A percentile compares a stretch with the other conserved stretches of the same genome.
Evolutionary conservation across 2,888 invertebrate species (phyloP).

Genomic region (Phyto melanocephala): DNA sequence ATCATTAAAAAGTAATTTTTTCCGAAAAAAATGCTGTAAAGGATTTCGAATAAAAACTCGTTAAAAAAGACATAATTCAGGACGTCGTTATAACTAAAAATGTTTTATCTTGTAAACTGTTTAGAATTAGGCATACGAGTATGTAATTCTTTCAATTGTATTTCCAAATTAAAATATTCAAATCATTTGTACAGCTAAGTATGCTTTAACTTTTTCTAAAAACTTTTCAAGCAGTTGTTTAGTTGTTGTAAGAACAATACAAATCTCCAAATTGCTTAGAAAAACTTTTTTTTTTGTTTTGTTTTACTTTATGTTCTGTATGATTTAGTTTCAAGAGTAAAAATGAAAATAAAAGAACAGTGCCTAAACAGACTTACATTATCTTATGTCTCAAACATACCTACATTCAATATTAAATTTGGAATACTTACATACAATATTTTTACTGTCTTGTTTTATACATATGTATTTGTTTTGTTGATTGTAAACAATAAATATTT

Average conservation of each 20-base stretch:
- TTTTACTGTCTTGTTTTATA: constrained; percentile 44
- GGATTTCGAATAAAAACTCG: too few relatives aligned
- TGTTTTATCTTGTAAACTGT: too few relatives aligned
- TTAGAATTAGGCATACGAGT: too few relatives aligned
- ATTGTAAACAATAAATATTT: constrained; percentile 61
- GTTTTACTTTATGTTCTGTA: constrained; percentile 30
- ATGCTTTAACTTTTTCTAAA: neutral
- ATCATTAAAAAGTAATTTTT: too few relatives aligned
- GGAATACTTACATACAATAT: neutral
- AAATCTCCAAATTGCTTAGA: constrained; percentile 32
- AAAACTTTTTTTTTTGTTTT: constrained; percentile 35
- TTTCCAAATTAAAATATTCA: too few relatives aligned
- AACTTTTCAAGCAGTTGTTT: neutral
- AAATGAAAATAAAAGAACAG: constrained; percentile 1
- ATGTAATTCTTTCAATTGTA: too few relatives aligned
- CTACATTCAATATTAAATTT: neutral
- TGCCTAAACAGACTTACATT: neutral
- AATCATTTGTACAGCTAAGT: neutral
- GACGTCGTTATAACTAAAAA: too few relatives aligned
- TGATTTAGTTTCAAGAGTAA: constrained; percentile 31
- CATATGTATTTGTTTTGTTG: constrained; percentile 62
- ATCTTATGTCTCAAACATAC: neutral
- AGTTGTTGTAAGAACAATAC: constrained; percentile 20
- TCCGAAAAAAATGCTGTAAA: too few relatives aligned
- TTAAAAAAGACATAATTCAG: too few relatives aligned